Evolutionary conservation across 2,888 invertebrate species (phyloP), one percentile per base, ranked within the genome.

Genomic region (Ramazzottius varieornatus): DNA sequence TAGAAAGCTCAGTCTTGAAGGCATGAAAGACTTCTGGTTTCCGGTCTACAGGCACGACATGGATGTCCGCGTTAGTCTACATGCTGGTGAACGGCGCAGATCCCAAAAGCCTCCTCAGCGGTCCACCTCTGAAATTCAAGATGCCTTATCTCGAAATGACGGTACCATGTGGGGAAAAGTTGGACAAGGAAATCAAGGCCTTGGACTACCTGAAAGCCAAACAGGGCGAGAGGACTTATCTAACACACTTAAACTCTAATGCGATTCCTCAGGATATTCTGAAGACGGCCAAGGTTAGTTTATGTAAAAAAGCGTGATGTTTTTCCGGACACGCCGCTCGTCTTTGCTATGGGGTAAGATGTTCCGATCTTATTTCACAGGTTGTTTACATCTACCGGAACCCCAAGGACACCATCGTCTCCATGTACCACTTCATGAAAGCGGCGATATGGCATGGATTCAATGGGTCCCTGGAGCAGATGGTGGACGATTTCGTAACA

Each of bases 381-480:
- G 24, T 54, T 24, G 54, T 54, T 8, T 54, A 54, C 54, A 54
- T 54, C 54, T 54, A 54, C 29, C 54, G 54, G n/a, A 54, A 54
- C 29, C 54, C 54, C 20, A 54, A 54, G 24, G 54, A 54, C 54
- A 54, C 54, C 20, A 54, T 54, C 54, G 54, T 54, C 54, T 54
- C 54, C 16, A 16, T 54, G 54, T 54, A 54, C 54, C 24, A 24
- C 29, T 54, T 54, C 54, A 54, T 54, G 54, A 13, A 29, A 24
- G 54, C 54, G 4, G 8, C 54, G 16, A 54, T 54, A 4, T 54
- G 54, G 54, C 24, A 16, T 24, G 54, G 54, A 13, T 54, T 54
- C 29, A 13, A 29, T 24, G 54, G 54, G 20, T 16, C 54, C 4
- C 4, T 54, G 54, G 54, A 54, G 29, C 54, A 54, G 29, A 4